Conservation (phyloP, 2,888 invertebrate species). For the Clunio marinus region DNA sequence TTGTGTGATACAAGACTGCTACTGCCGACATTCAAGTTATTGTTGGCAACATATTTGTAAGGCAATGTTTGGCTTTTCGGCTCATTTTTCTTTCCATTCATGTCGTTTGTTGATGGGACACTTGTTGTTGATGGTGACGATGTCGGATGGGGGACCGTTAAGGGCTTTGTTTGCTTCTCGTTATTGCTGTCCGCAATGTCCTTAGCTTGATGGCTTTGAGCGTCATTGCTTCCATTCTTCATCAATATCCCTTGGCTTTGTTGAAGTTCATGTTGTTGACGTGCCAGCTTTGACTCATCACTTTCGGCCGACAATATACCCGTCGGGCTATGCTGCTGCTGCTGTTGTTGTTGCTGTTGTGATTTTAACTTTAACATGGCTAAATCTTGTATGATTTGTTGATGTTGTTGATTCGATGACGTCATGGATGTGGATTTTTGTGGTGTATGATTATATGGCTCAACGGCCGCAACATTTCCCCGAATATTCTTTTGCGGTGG, state of each 20-base stretch:
- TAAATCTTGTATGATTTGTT: slow-evolving; percentile 50
- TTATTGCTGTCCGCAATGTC: slow-evolving; percentile 39
- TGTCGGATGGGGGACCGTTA: slow-evolving; percentile 9
- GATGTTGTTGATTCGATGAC: slow-evolving; percentile 47
- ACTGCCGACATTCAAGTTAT: slow-evolving; percentile 14
- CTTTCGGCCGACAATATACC: slow-evolving; percentile 55
- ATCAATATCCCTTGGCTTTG: slow-evolving; percentile 41
- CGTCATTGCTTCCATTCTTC: slow-evolving; percentile 24
- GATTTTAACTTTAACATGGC: slow-evolving; percentile 47
- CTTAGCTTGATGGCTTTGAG: slow-evolving; percentile 39
- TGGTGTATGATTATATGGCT: slow-evolving; percentile 83
- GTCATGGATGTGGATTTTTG: slow-evolving; percentile 56
- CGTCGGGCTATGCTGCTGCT: slow-evolving; percentile 39
- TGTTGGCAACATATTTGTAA: slow-evolving; percentile 71
- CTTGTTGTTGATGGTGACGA: slow-evolving; percentile 13
- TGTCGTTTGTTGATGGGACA: slow-evolving; percentile 49
- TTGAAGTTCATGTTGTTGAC: slow-evolving; percentile 45
- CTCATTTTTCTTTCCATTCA: slow-evolving; percentile 75
- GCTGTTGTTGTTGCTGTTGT: slow-evolving; percentile 42
- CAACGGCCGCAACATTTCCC: slow-evolving; percentile 81
- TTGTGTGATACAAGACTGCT: slow-evolving; percentile 32
- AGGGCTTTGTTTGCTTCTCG: slow-evolving; percentile 12
- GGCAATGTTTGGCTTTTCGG: slow-evolving; percentile 90
- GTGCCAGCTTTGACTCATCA: slow-evolving; percentile 52
- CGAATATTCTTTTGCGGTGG: slow-evolving; percentile 52